Evolutionary conservation across 1,140 invertebrate species (phyloP).

Genomic region (Diplogasteroides magnus): DNA sequence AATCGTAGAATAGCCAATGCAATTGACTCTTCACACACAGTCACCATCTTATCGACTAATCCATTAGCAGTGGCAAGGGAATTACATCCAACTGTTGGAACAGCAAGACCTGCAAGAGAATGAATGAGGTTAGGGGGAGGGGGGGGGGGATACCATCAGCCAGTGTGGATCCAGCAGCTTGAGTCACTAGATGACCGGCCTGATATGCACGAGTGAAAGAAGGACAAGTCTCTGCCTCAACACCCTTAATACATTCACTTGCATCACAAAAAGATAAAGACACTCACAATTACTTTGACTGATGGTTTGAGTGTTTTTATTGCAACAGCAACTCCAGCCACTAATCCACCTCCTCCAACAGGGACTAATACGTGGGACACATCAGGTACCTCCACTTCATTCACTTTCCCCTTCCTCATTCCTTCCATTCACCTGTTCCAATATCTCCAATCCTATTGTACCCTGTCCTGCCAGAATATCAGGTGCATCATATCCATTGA

Average conservation of each 20-base stretch:
- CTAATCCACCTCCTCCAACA: slow-evolving; percentile 79
- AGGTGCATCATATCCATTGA: slow-evolving; percentile 87
- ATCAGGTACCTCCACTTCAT: slow-evolving; percentile 45
- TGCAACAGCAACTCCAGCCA: slow-evolving; percentile 79
- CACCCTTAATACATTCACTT: no score
- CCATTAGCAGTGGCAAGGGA: slow-evolving; percentile 72
- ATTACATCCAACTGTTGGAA: slow-evolving; percentile 81
- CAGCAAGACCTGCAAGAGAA: slow-evolving; percentile 66
- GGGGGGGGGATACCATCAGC: slow-evolving; percentile 72
- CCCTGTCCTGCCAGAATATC: slow-evolving; percentile 88
- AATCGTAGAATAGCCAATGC: slow-evolving; percentile 79
- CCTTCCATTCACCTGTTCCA: slow-evolving; percentile 67
- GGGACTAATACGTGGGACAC: slow-evolving; percentile 67
- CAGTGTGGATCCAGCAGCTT: slow-evolving; percentile 70
- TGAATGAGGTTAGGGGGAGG: neutral
- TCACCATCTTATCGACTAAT: slow-evolving; percentile 77
- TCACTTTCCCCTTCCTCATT: neutral
- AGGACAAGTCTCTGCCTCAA: slow-evolving; percentile 81
- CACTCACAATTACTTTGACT: slow-evolving; percentile 64
- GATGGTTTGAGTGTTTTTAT: slow-evolving; percentile 76
- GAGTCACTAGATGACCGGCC: slow-evolving; percentile 67
- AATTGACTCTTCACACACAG: slow-evolving; percentile 65
- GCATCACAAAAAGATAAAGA: no score
- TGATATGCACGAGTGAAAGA: slow-evolving; percentile 74
- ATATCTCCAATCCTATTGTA: slow-evolving; percentile 81